phyloP scores from a whole-genome alignment of 2,888 invertebrate genomes.

The Oxycera nigricornis region DNA sequence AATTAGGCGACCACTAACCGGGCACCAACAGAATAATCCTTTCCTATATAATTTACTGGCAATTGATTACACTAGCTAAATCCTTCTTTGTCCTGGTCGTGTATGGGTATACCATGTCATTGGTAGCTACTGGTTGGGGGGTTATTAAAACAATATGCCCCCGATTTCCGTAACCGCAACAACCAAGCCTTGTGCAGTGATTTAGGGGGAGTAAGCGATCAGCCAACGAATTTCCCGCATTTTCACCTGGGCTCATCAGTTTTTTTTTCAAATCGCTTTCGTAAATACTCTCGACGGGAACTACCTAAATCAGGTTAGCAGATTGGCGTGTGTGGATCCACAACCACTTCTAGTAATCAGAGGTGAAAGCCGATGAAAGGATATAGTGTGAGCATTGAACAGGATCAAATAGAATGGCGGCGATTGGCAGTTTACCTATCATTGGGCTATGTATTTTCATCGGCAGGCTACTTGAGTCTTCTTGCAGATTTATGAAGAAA shows the following conservation, averaged over 20 bases:
- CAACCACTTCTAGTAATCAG: conserved; percentile 15
- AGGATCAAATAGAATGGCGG: no score
- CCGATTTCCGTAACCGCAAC: conserved; percentile 22
- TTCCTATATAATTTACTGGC: conserved; percentile 12
- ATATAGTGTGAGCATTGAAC: background rate
- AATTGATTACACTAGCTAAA: conserved; percentile 29
- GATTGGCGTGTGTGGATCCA: conserved; percentile 21
- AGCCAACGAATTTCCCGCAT: background rate
- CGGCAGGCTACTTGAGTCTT: no score
- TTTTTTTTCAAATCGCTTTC: background rate
- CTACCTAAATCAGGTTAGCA: conserved; percentile 33
- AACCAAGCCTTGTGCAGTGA: background rate
- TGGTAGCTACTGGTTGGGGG: background rate
- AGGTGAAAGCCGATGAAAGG: conserved; percentile 1
- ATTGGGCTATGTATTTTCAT: no score
- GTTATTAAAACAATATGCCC: conserved; percentile 8
- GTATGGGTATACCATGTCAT: background rate
- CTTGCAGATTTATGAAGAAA: no score
- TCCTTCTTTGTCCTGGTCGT: background rate
- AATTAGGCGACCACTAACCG: conserved; percentile 22
- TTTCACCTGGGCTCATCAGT: conserved; percentile 15
- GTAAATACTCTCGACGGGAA: background rate
- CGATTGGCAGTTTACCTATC: no score
- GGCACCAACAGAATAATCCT: conserved; percentile 13
- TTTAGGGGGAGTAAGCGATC: no score